Base-by-base conservation (phyloP, 2,797 vertebrate species). In the Liparis tanakae region DNA sequence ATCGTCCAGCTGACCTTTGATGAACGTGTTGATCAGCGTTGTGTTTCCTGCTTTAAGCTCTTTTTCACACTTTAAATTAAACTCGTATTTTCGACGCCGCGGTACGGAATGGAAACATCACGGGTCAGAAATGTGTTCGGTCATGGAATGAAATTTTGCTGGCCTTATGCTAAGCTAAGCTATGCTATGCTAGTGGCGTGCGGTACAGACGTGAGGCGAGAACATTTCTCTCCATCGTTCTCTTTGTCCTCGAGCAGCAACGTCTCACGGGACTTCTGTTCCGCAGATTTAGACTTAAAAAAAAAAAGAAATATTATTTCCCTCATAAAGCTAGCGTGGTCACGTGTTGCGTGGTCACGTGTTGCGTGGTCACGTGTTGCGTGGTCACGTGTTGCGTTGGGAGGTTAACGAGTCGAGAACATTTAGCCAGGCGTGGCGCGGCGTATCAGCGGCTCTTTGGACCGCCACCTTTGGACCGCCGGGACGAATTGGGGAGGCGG, bases 401-500 rank as follows among this genome's bases (percentile, higher is more conserved):
- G 80, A 67, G 77, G 88, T 88, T 84, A 80, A 85, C 85, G 74
- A 88, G 81, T 87, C 7, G 37, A 33, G 68, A 72, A 79, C 68
- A 62, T 91, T 89, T 87, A 75, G 70, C 56, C 50, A 92, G 89
- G 88, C 61, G 89, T 88, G 90, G 78, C 63, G 5, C 20, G 0
- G 74, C 73, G 3, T 89, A 89, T 91, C 91, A 78, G 83, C 15
- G 53, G 81, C 73, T 90, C 89, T 89, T 91, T 92, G 88, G 80
- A 88, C 87, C 25, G 34, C 67, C 74, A 88, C 85, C 88, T 90
- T 90, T 87, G 86, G 76, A 88, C 88, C 5, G 55, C 0, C 12
- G 25, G 17, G 54, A 59, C 37, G 36, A 82, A 87, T 85, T 87
- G 56, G 78, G 80, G 65, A 79, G 82, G 73, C 61, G 39, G 64